Base-by-base conservation (phyloP, 2,797 vertebrate genomes). In the Ctenopoma kingsleyae region DNA sequence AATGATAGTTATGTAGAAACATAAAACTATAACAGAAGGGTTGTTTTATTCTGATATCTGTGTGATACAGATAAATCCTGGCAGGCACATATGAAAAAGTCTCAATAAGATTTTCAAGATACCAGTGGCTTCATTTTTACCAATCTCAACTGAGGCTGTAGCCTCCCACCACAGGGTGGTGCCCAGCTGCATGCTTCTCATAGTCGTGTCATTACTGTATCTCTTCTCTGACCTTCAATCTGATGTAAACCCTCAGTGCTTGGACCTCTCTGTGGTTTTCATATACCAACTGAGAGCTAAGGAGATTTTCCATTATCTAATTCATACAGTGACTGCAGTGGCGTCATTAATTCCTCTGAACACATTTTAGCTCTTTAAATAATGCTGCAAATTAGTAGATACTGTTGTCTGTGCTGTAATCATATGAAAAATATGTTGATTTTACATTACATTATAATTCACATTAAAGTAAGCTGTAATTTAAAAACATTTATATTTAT, bases 121-220 rank as follows among this genome's bases (percentile, higher is more conserved):
- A 44, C 19, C 12, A 8, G 1, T 41, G 40, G 40, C 4, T 16
- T 41, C 15, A 15, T 41, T 41, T 16, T 38, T 12, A 30, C 30
- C 11, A 40, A 2, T 13, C 38, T 5, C 7, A 15, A 16, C 12
- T 35, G 58, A 51, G 3, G 27, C 2, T 54, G 17, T 11, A 44
- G 13, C 1, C 47, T 70, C 12, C 25, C 12, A 71, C 69, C 73
- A 74, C 35, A 52, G 58, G 73, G 44, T 47, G 76, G 69, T 9
- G 76, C 43, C 12, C n/a, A 12, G 17, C 38, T 47, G 27, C 7
- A 20, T 25, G 8, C 38, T 50, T 19, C 9, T 8, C 20, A 17
- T 9, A 23, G 10, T 32, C 8, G 6, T 11, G 1, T 9, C 5
- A 2, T 46, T 1, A 16, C 11, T 22, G 20, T 13, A 7, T 11